Base-by-base conservation (phyloP, 1,140 invertebrate species). In the Trachymyrmex cornetzi region DNA sequence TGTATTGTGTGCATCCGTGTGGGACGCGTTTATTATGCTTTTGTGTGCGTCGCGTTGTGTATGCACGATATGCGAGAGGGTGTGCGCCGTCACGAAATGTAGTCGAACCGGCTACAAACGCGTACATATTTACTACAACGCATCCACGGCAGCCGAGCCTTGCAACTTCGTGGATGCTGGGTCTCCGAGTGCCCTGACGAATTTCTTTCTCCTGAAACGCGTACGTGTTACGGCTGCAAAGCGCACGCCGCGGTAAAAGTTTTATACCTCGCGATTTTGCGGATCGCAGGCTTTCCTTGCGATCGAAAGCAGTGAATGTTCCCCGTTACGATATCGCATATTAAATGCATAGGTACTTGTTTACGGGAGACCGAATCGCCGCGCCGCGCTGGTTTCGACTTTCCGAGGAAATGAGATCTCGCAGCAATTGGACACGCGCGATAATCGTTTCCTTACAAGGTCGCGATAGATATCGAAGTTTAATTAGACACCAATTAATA, bases 61-160 rank as follows among this genome's bases (percentile, higher is more conserved):
- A 22, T 3, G 14, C 1, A 5, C 0, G 24, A n/a, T 9, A 22
- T 2, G 4, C 12, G 19, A 27, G 24, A 44, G 87, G 53, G 81
- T 12, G 61, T n/a, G 66, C 77, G 77, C 24, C 80, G 79, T 81
- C 91, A 80, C 88, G 77, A 92, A 92, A 92, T 92, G 91, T 75
- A 90, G 91, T 92, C 91, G 88, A 90, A 92, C 91, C 91, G 90
- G 91, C 91, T 91, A 71, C 66, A 72, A 89, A 84, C 61, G 80
- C 86, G 63, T 48, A 59, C 55, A 74, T 19, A 79, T 16, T 59
- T 19, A 55, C 55, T 22, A 74, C 77, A 87, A 59, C 22, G 64
- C 72, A 9, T 38, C 55, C 44, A 50, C 48, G 9, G 19, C 4
- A 48, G 44, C 48, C 19, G 27, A 66, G 44, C 44, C 86, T 30